Conservation (phyloP, 2,113 vertebrate genomes). For the Scalopus aquaticus region DNA sequence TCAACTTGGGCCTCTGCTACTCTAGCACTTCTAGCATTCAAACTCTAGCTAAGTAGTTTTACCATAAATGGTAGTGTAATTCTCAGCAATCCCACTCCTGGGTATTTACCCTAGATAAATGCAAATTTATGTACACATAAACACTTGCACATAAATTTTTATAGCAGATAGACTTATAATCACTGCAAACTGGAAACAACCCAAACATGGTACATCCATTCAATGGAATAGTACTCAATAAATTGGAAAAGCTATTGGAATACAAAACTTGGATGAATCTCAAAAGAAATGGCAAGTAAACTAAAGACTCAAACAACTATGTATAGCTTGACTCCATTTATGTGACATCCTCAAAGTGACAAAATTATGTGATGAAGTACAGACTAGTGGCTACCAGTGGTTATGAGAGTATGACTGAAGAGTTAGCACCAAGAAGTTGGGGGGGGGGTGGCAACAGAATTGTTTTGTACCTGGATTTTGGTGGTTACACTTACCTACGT, state of each 20-base stretch:
- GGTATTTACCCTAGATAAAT: constrained; percentile 24
- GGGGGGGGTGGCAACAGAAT: background rate
- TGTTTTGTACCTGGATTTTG: background rate
- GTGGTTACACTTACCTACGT: background rate
- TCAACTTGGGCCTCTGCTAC: constrained; percentile 4
- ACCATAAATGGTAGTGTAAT: constrained; percentile 28
- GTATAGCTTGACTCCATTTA: constrained; percentile 1
- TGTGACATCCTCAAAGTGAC: constrained; percentile 26
- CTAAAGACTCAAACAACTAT: constrained; percentile 15
- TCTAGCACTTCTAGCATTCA: constrained; percentile 43
- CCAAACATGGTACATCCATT: background rate
- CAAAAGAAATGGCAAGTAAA: constrained; percentile 54
- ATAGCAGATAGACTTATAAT: constrained; percentile 32
- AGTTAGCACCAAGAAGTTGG: background rate
- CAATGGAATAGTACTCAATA: background rate
- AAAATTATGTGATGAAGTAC: constrained; percentile 17
- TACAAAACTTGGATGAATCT: constrained; percentile 28
- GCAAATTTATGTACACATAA: constrained; percentile 29
- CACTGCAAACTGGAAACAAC: constrained; percentile 32
- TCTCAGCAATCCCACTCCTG: background rate
- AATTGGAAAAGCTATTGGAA: constrained; percentile 35
- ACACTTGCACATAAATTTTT: constrained; percentile 36
- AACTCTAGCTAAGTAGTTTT: constrained; percentile 33
- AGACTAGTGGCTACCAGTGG: background rate
- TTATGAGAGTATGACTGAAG: background rate